These are phyloP conservation scores for Bombus confusus DNA, from an alignment of 1,140 invertebrate species.

Conservation along the genomic window DNA sequence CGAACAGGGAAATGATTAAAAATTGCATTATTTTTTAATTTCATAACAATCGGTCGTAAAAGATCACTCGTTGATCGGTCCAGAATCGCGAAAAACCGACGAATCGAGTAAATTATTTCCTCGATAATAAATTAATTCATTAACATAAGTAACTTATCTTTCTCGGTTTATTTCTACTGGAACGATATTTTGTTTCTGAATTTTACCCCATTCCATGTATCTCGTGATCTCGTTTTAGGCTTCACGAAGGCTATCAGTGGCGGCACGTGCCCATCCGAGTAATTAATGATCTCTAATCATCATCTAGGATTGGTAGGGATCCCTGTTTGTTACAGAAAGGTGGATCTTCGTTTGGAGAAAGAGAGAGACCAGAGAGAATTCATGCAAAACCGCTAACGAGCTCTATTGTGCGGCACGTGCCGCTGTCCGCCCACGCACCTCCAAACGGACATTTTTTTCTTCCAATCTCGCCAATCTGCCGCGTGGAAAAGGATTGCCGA, in stretches of 20 bases:
- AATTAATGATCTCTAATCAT: slow-evolving; percentile 64
- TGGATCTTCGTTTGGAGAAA: slow-evolving; percentile 61
- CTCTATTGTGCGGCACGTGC: slow-evolving; percentile 71
- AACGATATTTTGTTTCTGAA: no score
- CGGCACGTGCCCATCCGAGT: slow-evolving; percentile 10
- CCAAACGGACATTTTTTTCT: slow-evolving; percentile 61
- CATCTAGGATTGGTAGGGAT: slow-evolving; percentile 57
- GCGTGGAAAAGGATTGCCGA: slow-evolving; percentile 51
- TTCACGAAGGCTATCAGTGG: neutral
- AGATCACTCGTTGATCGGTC: no score
- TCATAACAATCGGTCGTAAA: no score
- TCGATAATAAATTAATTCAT: no score
- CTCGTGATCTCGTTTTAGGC: slow-evolving; percentile 5
- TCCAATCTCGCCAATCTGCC: slow-evolving; percentile 43
- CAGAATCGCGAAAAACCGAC: no score
- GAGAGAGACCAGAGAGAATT: slow-evolving; percentile 57
- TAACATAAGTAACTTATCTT: no score
- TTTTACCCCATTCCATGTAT: neutral
- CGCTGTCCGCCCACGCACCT: slow-evolving; percentile 73
- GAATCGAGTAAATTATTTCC: no score
- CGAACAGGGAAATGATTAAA: no score
- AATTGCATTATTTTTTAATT: no score
- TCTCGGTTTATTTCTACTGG: no score
- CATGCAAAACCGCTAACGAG: slow-evolving; percentile 65
- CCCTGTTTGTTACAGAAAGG: slow-evolving; percentile 69